Percentiles rank a stretch among this genome's conserved stretches.
These are phyloP conservation scores for Leptinotarsa lineolata DNA, from an alignment of 1,140 invertebrate species.

Conservation along the genomic window DNA sequence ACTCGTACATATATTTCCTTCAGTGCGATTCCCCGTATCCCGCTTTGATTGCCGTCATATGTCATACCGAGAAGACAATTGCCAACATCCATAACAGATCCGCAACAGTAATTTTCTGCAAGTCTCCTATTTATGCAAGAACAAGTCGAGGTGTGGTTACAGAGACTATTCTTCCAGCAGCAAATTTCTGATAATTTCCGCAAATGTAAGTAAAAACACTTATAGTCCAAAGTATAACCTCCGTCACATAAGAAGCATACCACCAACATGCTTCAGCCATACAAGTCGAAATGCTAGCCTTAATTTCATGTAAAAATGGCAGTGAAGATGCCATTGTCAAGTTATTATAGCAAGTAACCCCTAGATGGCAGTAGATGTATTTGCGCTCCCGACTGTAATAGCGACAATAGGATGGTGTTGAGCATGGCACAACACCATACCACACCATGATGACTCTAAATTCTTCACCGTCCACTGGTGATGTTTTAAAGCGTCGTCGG, in stretches of 20 bases:
- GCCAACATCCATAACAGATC: background rate
- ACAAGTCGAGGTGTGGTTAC: constrained; percentile 35
- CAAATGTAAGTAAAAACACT: constrained; percentile 33
- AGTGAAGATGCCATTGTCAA: constrained; percentile 43
- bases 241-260: constrained; percentile 40
- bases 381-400: background rate
- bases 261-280: constrained; percentile 31
- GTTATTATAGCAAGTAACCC: constrained; percentile 38
- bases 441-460: background rate
- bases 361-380: constrained; percentile 35
- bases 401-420: background rate
- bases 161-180: constrained; percentile 25
- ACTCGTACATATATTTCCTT: no score
- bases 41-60: background rate
- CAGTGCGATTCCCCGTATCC: background rate
- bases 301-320: constrained; percentile 44
- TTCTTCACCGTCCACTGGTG: background rate
- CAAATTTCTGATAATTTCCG: constrained; percentile 37
- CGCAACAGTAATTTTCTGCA: constrained; percentile 20
- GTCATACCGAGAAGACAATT: constrained; percentile 4
- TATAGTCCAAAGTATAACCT: constrained; percentile 34
- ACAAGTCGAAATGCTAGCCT: constrained; percentile 34
- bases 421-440: background rate
- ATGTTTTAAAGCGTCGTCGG: background rate
- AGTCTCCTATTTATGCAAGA: constrained; percentile 35